phyloP scores from a whole-genome alignment of 1,140 invertebrate species.

The Copidosoma floridanum region DNA sequence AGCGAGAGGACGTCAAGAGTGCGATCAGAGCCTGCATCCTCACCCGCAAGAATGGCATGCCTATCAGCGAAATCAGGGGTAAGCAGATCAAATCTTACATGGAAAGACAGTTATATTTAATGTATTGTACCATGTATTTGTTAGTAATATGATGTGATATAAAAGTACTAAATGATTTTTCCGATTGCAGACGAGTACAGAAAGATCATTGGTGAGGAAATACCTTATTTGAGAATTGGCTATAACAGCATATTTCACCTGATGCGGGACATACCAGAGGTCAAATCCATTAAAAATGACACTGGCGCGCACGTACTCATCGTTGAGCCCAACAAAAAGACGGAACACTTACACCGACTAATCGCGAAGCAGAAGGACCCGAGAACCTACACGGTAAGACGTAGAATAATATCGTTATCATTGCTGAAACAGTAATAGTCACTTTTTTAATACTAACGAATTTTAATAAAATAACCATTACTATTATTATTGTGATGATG shows the following conservation, averaged over 20 bases:
- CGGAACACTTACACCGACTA: background rate
- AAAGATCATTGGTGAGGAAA: background rate
- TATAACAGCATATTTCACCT: background rate
- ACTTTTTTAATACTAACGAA: too few relatives aligned
- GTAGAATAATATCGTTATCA: too few relatives aligned
- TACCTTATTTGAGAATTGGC: background rate
- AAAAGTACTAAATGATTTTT: background rate
- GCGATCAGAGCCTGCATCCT: background rate
- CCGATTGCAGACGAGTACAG: background rate
- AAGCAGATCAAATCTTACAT: background rate
- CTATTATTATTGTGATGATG: too few relatives aligned
- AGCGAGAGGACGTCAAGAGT: background rate
- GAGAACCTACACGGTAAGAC: background rate
- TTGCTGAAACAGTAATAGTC: too few relatives aligned
- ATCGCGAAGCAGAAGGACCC: background rate
- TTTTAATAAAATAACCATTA: too few relatives aligned
- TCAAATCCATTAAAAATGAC: background rate
- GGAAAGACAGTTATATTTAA: too few relatives aligned
- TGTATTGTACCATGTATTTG: too few relatives aligned
- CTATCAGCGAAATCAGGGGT: background rate
- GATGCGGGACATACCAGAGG: background rate
- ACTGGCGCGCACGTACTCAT: background rate
- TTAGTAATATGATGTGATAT: too few relatives aligned
- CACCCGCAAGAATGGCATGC: background rate
- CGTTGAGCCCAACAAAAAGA: background rate